Percentiles rank a stretch among this genome's conserved stretches.
Conservation (phyloP, 2,113 vertebrate species). For the Pollachius pollachius region DNA sequence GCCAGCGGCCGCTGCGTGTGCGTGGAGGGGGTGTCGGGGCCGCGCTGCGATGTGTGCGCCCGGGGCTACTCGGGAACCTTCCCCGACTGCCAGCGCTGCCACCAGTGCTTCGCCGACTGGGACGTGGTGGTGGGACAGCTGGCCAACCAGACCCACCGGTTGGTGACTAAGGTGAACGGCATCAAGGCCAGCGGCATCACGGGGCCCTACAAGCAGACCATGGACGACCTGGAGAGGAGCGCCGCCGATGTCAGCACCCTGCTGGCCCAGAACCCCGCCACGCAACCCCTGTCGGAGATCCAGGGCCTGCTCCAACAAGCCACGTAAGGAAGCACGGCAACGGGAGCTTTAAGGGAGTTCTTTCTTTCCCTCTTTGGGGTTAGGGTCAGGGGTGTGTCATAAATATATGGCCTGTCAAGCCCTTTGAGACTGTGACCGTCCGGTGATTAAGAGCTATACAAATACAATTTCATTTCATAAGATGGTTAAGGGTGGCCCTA, state of each 20-base stretch:
- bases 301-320: slow-evolving; percentile 88
- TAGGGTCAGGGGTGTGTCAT: too few species aligned
- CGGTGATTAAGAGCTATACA: too few species aligned
- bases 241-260: slow-evolving; percentile 77
- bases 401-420: too few species aligned
- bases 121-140: slow-evolving; percentile 81
- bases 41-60: slow-evolving; percentile 84
- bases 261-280: slow-evolving; percentile 84
- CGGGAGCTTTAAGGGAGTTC: too few species aligned
- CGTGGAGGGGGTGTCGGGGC: slow-evolving; percentile 82
- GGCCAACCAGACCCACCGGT: slow-evolving; percentile 85
- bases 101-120: slow-evolving; percentile 94
- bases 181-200: slow-evolving; percentile 85
- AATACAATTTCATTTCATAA: too few species aligned
- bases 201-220: slow-evolving; percentile 83
- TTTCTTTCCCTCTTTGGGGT: too few species aligned
- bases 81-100: slow-evolving; percentile 86
- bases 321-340: slow-evolving; percentile 74
- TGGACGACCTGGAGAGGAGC: slow-evolving; percentile 82
- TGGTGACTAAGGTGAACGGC: slow-evolving; percentile 85
- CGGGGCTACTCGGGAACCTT: slow-evolving; percentile 88
- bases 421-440: too few species aligned
- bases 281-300: slow-evolving; percentile 86
- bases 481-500: too few species aligned
- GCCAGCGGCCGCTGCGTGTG: slow-evolving; percentile 84